These are phyloP conservation scores for Drosophila takahashii DNA, from an alignment of 1,140 invertebrate genomes.

Conservation along the genomic window DNA sequence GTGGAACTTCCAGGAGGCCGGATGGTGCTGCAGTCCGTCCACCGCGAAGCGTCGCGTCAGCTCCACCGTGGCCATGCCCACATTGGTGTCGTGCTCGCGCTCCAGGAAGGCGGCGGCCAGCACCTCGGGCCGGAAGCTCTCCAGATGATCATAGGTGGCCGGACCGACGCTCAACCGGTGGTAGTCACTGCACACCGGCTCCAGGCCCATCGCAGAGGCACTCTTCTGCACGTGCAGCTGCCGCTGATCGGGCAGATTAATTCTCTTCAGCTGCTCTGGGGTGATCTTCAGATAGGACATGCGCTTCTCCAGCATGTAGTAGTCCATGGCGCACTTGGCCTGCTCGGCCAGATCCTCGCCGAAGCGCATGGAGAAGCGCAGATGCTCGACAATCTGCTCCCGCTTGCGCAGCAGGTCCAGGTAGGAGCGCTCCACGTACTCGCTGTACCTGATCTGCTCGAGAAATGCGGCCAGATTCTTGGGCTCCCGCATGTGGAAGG, in stretches of 20 bases:
- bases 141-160: conserved; percentile 91
- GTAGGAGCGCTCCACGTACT: conserved; percentile 74
- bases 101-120: conserved; percentile 87
- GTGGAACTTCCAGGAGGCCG: conserved; percentile 93
- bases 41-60: conserved; percentile 74
- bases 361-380: conserved; percentile 72
- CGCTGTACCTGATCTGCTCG: conserved; percentile 89
- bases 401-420: conserved; percentile 70
- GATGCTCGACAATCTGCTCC: conserved; percentile 72
- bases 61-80: conserved; percentile 89
- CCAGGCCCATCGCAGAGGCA: conserved; percentile 40
- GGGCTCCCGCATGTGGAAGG: conserved; percentile 91
- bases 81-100: conserved; percentile 87
- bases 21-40: conserved; percentile 88
- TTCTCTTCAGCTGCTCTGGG: conserved; percentile 66
- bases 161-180: conserved; percentile 80
- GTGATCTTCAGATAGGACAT: conserved; percentile 72
- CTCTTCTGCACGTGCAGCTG: conserved; percentile 33
- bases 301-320: conserved; percentile 69
- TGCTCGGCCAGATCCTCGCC: conserved; percentile 77
- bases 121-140: conserved; percentile 89
- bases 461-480: conserved; percentile 93
- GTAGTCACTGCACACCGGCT: conserved; percentile 88
- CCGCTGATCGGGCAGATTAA: conserved; percentile 65
- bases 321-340: conserved; percentile 78